A percentile compares a stretch with the other conserved stretches of the same genome.
phyloP scores from a whole-genome alignment of 2,888 invertebrate species.

The Lasioglossum pauxillum region DNA sequence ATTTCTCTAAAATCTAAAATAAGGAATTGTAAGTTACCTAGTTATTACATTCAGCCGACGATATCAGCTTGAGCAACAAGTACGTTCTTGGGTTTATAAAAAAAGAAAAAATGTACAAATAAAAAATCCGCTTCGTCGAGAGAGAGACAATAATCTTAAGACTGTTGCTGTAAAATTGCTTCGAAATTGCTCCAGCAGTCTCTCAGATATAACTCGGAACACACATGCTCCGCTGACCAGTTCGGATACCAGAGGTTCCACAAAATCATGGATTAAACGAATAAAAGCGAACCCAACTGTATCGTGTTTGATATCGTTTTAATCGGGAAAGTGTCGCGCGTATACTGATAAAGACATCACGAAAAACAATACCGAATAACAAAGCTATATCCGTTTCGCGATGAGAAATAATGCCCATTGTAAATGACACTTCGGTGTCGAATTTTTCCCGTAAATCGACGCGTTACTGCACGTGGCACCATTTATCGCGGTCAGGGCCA shows the following conservation, averaged over 20 bases:
- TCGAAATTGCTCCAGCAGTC: background rate
- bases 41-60: no score
- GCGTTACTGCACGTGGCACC: background rate
- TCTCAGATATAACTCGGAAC: background rate
- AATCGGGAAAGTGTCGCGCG: background rate
- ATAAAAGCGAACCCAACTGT: background rate
- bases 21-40: no score
- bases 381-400: background rate
- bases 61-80: no score
- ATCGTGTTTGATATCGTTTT: no score
- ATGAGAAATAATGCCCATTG: background rate
- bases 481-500: slow-evolving; percentile 1
- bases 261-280: background rate
- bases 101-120: background rate
- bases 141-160: no score
- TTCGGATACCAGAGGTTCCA: background rate
- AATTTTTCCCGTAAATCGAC: background rate
- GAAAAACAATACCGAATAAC: background rate
- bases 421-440: background rate
- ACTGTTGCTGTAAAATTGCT: background rate
- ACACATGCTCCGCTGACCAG: background rate
- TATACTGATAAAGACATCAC: background rate
- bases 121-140: background rate
- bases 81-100: no score
- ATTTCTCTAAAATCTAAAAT: no score